A percentile compares a stretch with the other conserved stretches of the same genome.
Conservation (phyloP, 2,888 invertebrate genomes). For the Nomada lathburiana region DNA sequence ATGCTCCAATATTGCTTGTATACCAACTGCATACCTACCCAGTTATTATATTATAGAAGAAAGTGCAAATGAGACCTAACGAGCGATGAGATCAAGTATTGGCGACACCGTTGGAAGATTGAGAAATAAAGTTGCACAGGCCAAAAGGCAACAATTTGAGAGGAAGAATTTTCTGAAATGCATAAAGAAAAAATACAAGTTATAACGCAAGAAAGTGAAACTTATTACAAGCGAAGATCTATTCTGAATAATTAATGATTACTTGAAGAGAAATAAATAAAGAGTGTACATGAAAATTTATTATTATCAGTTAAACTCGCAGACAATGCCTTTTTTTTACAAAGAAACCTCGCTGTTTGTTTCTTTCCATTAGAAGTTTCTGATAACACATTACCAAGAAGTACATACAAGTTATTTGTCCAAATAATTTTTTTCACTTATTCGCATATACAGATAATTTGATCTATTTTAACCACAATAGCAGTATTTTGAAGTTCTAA, state of each 20-base stretch:
- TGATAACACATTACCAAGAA: background rate
- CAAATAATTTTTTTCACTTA: conserved; percentile 1
- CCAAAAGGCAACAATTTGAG: background rate
- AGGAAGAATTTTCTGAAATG: background rate
- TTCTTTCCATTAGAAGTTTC: conserved; percentile 1
- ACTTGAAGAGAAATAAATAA: conserved; percentile 8
- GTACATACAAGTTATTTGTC: background rate
- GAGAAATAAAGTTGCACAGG: conserved; percentile 8
- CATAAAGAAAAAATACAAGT: background rate
- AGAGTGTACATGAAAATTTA: conserved; percentile 13
- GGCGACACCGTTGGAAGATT: conserved; percentile 7
- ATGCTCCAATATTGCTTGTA: background rate
- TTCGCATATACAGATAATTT: background rate
- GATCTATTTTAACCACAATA: background rate
- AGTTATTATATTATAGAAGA: conserved; percentile 1
- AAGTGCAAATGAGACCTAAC: background rate
- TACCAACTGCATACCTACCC: background rate
- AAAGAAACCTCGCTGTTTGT: background rate
- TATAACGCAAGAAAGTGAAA: conserved; percentile 10
- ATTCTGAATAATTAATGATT: background rate
- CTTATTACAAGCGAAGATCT: background rate
- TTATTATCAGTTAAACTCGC: conserved; percentile 9
- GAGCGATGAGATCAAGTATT: background rate
- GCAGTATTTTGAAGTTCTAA: background rate
- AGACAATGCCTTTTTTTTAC: background rate